Percentiles rank a stretch among this genome's conserved stretches.
Conservation (phyloP, 2,113 vertebrate species). For the Oryzias celebensis region DNA sequence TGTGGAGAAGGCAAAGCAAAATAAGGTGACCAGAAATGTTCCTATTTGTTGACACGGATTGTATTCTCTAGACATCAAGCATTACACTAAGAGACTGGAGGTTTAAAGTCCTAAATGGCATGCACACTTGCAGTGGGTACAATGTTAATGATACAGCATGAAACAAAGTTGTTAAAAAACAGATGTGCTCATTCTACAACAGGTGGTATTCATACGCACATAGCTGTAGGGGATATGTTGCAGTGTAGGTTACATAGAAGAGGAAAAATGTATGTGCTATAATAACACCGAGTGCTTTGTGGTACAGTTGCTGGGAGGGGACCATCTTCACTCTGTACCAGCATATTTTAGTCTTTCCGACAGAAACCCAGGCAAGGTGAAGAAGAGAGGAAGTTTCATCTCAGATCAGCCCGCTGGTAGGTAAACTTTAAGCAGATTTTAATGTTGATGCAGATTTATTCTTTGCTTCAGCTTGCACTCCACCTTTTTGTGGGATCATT, state of each 20-base stretch:
- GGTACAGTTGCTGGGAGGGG: slow-evolving; percentile 7
- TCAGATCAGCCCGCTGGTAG: slow-evolving; percentile 39
- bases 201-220: slow-evolving; percentile 69
- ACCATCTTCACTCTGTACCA: slow-evolving; percentile 38
- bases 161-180: slow-evolving; percentile 71
- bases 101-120: slow-evolving; percentile 10
- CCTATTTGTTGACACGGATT: slow-evolving; percentile 6
- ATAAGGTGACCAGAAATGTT: background rate
- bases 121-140: slow-evolving; percentile 8
- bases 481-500: background rate
- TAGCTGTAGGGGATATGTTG: slow-evolving; percentile 55
- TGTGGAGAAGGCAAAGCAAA: slow-evolving; percentile 3
- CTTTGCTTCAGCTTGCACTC: background rate
- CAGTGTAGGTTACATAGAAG: slow-evolving; percentile 24
- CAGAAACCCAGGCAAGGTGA: slow-evolving; percentile 14
- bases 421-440: slow-evolving; percentile 18
- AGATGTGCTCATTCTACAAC: slow-evolving; percentile 61
- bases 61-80: background rate
- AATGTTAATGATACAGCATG: slow-evolving; percentile 67
- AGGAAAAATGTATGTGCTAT: slow-evolving; percentile 45
- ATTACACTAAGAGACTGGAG: background rate
- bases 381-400: slow-evolving; percentile 15
- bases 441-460: background rate
- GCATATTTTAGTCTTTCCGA: slow-evolving; percentile 42
- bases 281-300: slow-evolving; percentile 36